Percentiles rank a stretch among this genome's conserved stretches.
Evolutionary conservation across 2,113 vertebrate genomes (phyloP).

Genomic region (Apteryx mantelli): DNA sequence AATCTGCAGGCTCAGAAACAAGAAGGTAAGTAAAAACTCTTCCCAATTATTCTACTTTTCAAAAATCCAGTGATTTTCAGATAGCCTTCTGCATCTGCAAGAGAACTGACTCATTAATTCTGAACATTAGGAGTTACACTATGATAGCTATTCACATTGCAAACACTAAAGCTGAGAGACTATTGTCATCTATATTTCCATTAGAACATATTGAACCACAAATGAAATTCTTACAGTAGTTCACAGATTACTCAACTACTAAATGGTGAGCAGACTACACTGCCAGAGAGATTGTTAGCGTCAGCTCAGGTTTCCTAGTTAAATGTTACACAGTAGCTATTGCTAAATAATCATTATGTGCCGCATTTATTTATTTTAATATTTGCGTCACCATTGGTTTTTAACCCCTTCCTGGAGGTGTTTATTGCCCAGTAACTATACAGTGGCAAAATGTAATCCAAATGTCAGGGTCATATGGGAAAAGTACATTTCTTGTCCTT

Average conservation of each 20-base stretch:
- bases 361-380: not conserved
- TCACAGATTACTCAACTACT: slow-evolving; percentile 52
- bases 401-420: not conserved
- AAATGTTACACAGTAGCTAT: slow-evolving; percentile 22
- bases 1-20: not conserved
- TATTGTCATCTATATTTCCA: slow-evolving; percentile 51
- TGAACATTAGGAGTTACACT: not conserved
- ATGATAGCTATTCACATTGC: not conserved
- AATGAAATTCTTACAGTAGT: slow-evolving; percentile 62
- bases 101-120: not conserved
- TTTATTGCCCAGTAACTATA: not conserved
- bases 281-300: not conserved
- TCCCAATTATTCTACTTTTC: not conserved
- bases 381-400: not conserved
- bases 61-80: not conserved
- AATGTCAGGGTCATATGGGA: accelerated
- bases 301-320: slow-evolving; percentile 33
- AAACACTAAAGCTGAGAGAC: accelerated
- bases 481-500: not conserved
- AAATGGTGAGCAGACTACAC: not conserved
- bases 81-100: not conserved
- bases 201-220: slow-evolving; percentile 58
- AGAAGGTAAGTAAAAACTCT: not conserved
- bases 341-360: slow-evolving; percentile 54
- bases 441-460: not conserved